Conservation (phyloP, 1,140 invertebrate genomes). For the Aphelinus certus region DNA sequence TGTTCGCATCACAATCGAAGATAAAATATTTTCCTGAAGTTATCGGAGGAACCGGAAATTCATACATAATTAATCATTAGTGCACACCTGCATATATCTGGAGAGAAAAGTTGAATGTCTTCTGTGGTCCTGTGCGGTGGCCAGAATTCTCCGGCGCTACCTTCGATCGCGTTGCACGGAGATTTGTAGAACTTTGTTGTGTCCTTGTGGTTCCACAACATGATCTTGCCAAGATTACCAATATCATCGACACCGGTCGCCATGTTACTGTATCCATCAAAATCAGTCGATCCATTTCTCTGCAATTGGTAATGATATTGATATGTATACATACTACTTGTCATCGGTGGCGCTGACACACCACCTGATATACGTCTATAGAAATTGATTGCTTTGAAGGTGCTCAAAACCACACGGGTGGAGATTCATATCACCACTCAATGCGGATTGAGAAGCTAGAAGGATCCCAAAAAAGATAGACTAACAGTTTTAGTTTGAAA, state of each 20-base stretch:
- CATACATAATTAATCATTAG: no score
- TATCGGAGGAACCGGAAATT: no score
- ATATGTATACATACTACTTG: background rate
- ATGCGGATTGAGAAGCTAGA: no score
- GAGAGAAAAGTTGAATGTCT: constrained; percentile 71
- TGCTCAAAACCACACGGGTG: no score
- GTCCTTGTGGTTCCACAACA: constrained; percentile 75
- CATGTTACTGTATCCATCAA: constrained; percentile 80
- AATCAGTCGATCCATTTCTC: constrained; percentile 78
- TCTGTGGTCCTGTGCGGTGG: constrained; percentile 70
- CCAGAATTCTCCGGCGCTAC: constrained; percentile 82
- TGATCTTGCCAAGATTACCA: constrained; percentile 71
- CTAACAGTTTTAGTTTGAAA: no score
- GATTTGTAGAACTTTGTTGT: constrained; percentile 70
- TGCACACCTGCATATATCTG: constrained; percentile 73
- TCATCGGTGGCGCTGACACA: no score
- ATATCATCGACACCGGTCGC: constrained; percentile 73
- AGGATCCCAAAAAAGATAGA: no score
- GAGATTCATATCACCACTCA: no score
- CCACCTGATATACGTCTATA: no score
- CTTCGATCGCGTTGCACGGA: constrained; percentile 69
- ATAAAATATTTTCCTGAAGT: constrained; percentile 29
- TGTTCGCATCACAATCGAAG: constrained; percentile 3
- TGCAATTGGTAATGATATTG: constrained; percentile 51
- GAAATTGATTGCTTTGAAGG: no score